phyloP scores from a whole-genome alignment of 2,888 invertebrate genomes.

The Leucoptera coffeella region DNA sequence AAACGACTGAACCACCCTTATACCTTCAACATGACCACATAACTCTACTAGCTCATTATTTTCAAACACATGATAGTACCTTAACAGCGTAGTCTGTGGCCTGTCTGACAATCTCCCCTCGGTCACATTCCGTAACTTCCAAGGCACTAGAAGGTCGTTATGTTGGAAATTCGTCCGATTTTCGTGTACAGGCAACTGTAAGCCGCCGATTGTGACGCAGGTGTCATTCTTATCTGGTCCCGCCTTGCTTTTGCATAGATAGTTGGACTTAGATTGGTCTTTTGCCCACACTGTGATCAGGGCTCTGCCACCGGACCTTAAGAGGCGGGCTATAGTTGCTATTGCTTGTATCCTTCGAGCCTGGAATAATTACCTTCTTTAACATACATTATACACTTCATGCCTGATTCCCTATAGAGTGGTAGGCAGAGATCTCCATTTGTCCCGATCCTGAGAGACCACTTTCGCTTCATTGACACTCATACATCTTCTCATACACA shows the following conservation, averaged over 20 bases:
- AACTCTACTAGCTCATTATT: constrained; percentile 71
- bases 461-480: too few species aligned
- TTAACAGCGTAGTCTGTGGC: constrained; percentile 56
- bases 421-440: too few species aligned
- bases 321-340: constrained; percentile 66
- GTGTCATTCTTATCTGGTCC: constrained; percentile 11
- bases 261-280: constrained; percentile 66
- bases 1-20: constrained; percentile 62
- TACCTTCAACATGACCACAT: constrained; percentile 43
- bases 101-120: constrained; percentile 20
- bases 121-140: constrained; percentile 62
- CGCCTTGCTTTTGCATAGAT: constrained; percentile 19
- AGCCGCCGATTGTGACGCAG: constrained; percentile 14
- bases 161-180: constrained; percentile 87
- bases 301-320: constrained; percentile 67
- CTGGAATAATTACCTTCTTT: too few species aligned
- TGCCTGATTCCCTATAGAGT: too few species aligned
- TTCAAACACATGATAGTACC: constrained; percentile 93
- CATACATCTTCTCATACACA: too few species aligned
- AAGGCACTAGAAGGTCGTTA: constrained; percentile 91
- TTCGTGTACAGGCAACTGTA: constrained; percentile 72
- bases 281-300: constrained; percentile 96
- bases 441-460: too few species aligned
- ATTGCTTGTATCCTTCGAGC: constrained; percentile 70
- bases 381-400: too few species aligned